Base-by-base conservation (phyloP, 2,888 invertebrate species). In the Teleogryllus oceanicus region DNA sequence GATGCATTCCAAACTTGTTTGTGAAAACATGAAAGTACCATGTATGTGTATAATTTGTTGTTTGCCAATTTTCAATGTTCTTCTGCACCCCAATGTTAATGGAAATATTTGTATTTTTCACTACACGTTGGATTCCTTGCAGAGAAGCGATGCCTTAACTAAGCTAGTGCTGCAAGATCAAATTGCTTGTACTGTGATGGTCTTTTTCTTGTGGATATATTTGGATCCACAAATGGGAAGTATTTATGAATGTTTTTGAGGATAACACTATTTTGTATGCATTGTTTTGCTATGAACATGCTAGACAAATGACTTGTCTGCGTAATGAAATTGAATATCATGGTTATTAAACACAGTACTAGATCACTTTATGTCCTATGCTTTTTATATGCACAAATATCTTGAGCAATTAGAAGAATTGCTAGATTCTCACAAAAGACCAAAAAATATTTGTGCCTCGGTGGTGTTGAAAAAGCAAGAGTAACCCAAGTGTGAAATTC, bases 211-310 rank as follows among this genome's bases (percentile, higher is more conserved):
- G 75, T n/a, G 12, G 75, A 75, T 13, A 24, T 75, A 3, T 75
- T 20, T 75, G 13, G 13, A n/a, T 75, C 13, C 13, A n/a, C 13
- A 24, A 75, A 20, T 20, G 75, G 21, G 74, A 77, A 74, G 75
- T 50, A 50, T 76, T 50, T 80, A 50, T 74, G 24, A 78, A 75
- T 78, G 50, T 75, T 78, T 80, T 78, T 76, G 62, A 78, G 80
- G 51, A 49, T 78, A n/a, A 75, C 76, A 76, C 75, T 62, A 76
- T 78, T 80, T 78, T 80, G 80, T 78, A 80, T 75, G 62, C 20
- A 80, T 49, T 49, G 51, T 76, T 74, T 77, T 77, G 21, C 77
- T 78, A 80, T 80, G 78, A 80, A 80, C 77, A 76, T 76, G 24
- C 37, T 18, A 12, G 18, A 12, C 24, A 21, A 76, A 24, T 76